phyloP scores from a whole-genome alignment of 2,113 vertebrate genomes.

The Gymnobelideus leadbeateri region DNA sequence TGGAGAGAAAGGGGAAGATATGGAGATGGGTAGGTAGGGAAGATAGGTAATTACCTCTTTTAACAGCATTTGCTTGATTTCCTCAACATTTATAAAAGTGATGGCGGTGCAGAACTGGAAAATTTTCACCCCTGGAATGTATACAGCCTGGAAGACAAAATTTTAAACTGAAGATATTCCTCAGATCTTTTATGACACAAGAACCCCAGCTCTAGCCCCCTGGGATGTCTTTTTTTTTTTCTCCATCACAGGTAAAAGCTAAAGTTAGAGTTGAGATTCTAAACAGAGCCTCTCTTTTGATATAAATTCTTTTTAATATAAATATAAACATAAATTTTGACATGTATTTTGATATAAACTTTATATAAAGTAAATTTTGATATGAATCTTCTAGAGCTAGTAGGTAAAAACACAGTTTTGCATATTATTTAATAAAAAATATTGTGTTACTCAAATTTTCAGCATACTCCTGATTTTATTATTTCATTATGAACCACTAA shows the following conservation, averaged over 20 bases:
- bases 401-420: not conserved
- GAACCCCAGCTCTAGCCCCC: not conserved
- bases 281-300: not conserved
- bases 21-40: not conserved
- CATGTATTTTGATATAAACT: not conserved
- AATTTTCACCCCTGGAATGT: conserved; percentile 80
- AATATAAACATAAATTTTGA: no score
- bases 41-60: conserved; percentile 67
- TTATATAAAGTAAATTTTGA: not conserved
- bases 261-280: not conserved
- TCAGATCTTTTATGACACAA: not conserved
- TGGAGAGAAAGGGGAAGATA: rapidly evolving
- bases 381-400: not conserved
- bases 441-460: not conserved
- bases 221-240: conserved; percentile 37
- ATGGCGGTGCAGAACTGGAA: conserved; percentile 82
- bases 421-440: not conserved
- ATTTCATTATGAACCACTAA: not conserved
- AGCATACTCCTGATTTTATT: not conserved
- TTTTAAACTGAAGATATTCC: not conserved
- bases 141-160: conserved; percentile 65
- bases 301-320: not conserved
- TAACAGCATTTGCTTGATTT: conserved; percentile 76
- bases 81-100: conserved; percentile 77
- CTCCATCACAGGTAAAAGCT: not conserved